Evolutionary conservation across 2,888 invertebrate genomes (phyloP), one percentile per base, ranked within the genome.

Genomic region (Platerodrilus igneus): DNA sequence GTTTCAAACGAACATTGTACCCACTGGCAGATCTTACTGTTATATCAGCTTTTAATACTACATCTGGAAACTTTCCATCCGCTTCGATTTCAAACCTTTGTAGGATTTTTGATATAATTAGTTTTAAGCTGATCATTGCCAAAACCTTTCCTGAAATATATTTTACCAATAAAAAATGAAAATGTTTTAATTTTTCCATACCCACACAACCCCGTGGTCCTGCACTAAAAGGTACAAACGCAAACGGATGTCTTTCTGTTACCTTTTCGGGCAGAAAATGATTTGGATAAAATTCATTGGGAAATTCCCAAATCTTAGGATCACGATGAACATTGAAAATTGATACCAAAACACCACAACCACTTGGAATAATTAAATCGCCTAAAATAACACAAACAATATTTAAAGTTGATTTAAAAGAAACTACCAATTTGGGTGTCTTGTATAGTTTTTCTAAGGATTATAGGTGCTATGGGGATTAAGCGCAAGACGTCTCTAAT

Each of bases 201-300:
- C 40, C 61, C 11, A 59, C 52, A 33, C 64, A 63, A 13, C 55
- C 53, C 37, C 64, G 49, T 6, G 57, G 53, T 9, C 63, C 63
- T 3, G 58, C 57, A 54, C 63, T 64, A 30, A 63, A 64, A 1
- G 64, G 63, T 16, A 63, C 9, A 48, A 50, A 64, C 3, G 59
- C 50, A 33, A 56, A 64, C 10, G 51, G 41, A 40, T 57, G 59
- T 19, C 63, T 48, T 21, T 52, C 53, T 14, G 30, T 37, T 2
- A 53, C 56, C 4, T 30, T 42, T 45, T 62, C 62, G 4, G 60
- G 60, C 8, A 59, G 37, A 48, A 64, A 64, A 53, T 64, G 62
- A 20, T 63, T 60, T 1, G 64, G 64, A 46, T 63, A 47, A 40
- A 62, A 64, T 38, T 62, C 51, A 5, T 56, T 29, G 2, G 63